phyloP scores from a whole-genome alignment of 2,797 vertebrate genomes.

The Syngnathus acus region DNA sequence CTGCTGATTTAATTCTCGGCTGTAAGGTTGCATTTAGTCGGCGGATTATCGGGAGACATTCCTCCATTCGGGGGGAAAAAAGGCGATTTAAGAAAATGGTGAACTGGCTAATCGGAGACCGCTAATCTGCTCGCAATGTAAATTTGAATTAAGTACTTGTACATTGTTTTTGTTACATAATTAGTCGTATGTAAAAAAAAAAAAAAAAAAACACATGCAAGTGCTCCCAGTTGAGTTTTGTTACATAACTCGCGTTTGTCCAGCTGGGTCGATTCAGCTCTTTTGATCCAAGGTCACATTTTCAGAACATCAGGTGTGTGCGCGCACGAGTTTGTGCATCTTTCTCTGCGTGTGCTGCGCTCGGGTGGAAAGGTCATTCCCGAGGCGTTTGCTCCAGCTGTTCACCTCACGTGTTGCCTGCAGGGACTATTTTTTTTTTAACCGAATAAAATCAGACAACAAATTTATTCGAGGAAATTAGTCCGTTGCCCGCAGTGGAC shows the following conservation, averaged over 20 bases:
- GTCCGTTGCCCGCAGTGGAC: neutral
- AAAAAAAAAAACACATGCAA: neutral
- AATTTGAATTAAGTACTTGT: neutral
- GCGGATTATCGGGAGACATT: constrained; percentile 19
- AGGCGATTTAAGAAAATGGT: constrained; percentile 7
- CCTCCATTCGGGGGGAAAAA: neutral
- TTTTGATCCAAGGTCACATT: constrained; percentile 20
- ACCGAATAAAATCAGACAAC: neutral
- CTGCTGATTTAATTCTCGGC: constrained; percentile 1
- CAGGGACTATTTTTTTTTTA: neutral
- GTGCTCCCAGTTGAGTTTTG: constrained; percentile 7
- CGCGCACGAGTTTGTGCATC: neutral
- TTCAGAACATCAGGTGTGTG: constrained; percentile 12
- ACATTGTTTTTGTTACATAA: constrained; percentile 10
- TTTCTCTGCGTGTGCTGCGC: neutral
- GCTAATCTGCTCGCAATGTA: neutral
- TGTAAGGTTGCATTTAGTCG: constrained; percentile 8
- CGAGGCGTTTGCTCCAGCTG: neutral
- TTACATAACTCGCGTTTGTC: constrained; percentile 25
- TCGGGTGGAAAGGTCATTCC: neutral
- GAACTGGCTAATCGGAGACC: constrained; percentile 5
- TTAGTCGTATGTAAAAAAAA: constrained; percentile 22
- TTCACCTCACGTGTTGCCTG: neutral
- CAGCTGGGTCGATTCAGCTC: neutral
- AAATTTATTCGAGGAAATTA: neutral